These are phyloP conservation scores for Drosophila greeni DNA, from an alignment of 2,888 invertebrate species.

Conservation along the genomic window DNA sequence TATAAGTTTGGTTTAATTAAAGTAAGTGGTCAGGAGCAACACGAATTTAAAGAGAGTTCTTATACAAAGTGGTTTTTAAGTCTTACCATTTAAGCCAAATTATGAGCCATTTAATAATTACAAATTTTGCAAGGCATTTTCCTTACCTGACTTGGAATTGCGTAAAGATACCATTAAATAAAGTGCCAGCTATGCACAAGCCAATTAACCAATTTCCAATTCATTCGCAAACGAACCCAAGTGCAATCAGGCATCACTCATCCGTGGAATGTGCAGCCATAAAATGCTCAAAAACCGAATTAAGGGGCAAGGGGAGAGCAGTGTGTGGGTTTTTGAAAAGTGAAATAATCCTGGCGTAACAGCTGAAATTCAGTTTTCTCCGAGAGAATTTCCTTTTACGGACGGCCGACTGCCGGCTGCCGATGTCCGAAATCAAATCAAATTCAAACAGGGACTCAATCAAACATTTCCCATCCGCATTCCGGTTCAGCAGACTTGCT, in stretches of 20 bases:
- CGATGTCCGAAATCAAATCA: slow-evolving; percentile 43
- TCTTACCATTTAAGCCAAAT: not conserved
- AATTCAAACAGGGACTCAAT: slow-evolving; percentile 48
- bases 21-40: not conserved
- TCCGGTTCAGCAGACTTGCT: slow-evolving; percentile 41
- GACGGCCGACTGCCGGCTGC: slow-evolving; percentile 21
- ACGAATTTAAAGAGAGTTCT: not conserved
- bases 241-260: slow-evolving; percentile 18
- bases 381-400: slow-evolving; percentile 37
- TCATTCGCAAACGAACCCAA: not conserved
- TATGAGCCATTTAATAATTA: not conserved
- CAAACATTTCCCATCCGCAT: slow-evolving; percentile 45
- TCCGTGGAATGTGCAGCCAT: slow-evolving; percentile 21
- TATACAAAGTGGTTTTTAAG: not conserved
- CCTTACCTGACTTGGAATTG: not conserved
- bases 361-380: slow-evolving; percentile 26
- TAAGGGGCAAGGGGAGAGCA: not conserved
- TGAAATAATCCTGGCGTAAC: slow-evolving; percentile 14
- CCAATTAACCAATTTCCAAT: slow-evolving; percentile 10
- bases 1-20: not conserved
- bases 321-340: slow-evolving; percentile 9
- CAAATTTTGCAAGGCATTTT: not conserved
- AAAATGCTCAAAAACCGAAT: slow-evolving; percentile 21
- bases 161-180: not conserved
- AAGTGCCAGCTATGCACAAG: slow-evolving; percentile 8